Evolutionary conservation across 1,140 invertebrate genomes (phyloP).

Genomic region (Diabrotica virgifera): DNA sequence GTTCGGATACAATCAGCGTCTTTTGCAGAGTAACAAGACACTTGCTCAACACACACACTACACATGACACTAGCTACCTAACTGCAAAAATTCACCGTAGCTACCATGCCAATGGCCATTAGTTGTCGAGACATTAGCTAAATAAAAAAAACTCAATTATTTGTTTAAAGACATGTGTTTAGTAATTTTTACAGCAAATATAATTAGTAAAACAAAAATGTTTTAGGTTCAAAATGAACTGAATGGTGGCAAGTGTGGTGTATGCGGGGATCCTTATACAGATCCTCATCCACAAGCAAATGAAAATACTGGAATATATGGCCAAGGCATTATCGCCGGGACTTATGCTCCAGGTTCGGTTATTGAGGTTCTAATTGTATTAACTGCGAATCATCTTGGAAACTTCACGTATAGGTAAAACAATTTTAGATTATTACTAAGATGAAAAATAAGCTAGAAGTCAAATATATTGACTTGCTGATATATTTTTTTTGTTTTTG

Average conservation of each 20-base stretch:
- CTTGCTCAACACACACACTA: too few relatives aligned
- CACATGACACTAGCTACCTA: too few relatives aligned
- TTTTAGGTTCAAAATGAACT: slow-evolving; percentile 27
- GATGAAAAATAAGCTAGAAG: background rate
- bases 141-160: too few relatives aligned
- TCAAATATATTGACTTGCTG: background rate
- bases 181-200: background rate
- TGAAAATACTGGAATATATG: slow-evolving; percentile 62
- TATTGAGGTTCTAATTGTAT: slow-evolving; percentile 47
- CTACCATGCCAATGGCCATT: too few relatives aligned
- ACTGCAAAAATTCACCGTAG: too few relatives aligned
- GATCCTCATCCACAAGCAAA: slow-evolving; percentile 55
- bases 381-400: slow-evolving; percentile 59
- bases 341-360: slow-evolving; percentile 45
- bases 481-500: background rate
- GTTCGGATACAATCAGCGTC: too few relatives aligned
- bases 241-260: slow-evolving; percentile 54
- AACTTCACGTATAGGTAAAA: slow-evolving; percentile 53
- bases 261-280: slow-evolving; percentile 59
- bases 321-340: slow-evolving; percentile 54
- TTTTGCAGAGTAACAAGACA: too few relatives aligned
- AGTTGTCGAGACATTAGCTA: too few relatives aligned
- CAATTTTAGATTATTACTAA: background rate
- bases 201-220: background rate
- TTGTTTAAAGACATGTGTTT: too few relatives aligned